Percentiles rank a stretch among this genome's conserved stretches.
phyloP scores from a whole-genome alignment of 2,888 invertebrate genomes.

The Yponomeuta malinellus region DNA sequence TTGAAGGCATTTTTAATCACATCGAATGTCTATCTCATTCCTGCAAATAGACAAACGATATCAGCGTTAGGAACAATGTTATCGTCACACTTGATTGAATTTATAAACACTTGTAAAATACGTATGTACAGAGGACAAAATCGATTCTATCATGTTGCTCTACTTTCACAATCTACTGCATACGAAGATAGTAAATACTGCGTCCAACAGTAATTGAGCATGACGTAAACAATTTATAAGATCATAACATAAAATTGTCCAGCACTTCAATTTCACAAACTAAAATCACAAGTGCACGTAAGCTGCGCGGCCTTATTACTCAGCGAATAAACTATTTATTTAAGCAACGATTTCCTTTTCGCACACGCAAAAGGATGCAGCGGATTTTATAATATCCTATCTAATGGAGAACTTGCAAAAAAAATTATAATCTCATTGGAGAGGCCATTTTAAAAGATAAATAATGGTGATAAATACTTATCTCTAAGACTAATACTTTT shows the following conservation, averaged over 20 bases:
- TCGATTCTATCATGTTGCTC: background rate
- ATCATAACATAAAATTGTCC: background rate
- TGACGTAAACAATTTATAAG: background rate
- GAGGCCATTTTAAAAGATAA: too few species aligned
- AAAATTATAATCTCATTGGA: background rate
- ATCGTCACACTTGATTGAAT: background rate
- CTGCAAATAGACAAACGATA: background rate
- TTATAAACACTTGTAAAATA: background rate
- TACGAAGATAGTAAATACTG: background rate
- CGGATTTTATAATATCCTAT: conserved; percentile 6
- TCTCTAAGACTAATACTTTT: too few species aligned
- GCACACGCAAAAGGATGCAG: conserved; percentile 15
- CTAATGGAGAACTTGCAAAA: background rate
- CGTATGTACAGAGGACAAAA: background rate
- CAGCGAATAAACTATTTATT: conserved; percentile 2
- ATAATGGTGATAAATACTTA: too few species aligned
- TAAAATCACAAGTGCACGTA: background rate
- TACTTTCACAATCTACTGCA: background rate
- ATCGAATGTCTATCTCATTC: background rate
- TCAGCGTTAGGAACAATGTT: background rate
- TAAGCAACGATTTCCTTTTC: conserved; percentile 12
- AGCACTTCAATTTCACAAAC: background rate
- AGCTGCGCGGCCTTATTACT: background rate
- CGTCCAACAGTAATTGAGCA: background rate
- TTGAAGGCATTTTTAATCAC: conserved; percentile 12